Evolutionary conservation across 2,113 vertebrate genomes (phyloP), one percentile per base, ranked within the genome.

Genomic region (Leptocoma aspasia): DNA sequence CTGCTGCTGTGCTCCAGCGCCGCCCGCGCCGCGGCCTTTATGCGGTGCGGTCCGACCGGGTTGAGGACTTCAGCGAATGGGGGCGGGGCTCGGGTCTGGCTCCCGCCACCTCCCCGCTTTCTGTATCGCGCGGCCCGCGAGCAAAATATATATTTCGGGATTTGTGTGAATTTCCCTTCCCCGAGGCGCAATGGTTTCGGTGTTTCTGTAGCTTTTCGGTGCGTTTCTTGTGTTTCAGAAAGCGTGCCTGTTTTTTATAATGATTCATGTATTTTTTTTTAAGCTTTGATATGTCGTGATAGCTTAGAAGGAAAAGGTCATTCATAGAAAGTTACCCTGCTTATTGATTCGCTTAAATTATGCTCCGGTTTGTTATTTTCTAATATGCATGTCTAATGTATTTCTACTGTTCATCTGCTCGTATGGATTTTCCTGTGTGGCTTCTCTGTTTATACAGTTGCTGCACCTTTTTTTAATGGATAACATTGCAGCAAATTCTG

Each of bases 1-100:
- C 1, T 1, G 2, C 7, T 8, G 13, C 6, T 27, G 0, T 19
- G 15, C 2, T 0, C 0, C 1, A 1, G 2, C 0, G 0, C 2
- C 0, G 3, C 11, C 10, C 3, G 15, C 5, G 4, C 35, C 1
- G 16, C 10, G 7, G 0, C 0, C 0, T 82, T 72, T 84, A 23
- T 66, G 0, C 0, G 4, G 0, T 13, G 6, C 0, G 26, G 13
- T 4, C 92, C 37, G 92, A 95, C 94, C 92, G 90, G 82, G 16
- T 83, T 94, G 94, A 3, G 6, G 7, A 94, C 94, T 53, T 70
- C 35, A 1, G 1, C 0, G 1, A 0, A 13, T 44, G 15, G 31
- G 65, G 91, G 95, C 13, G 95, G 81, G 14, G 61, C 47, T 30
- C 14, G 1, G 2, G 0, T 2, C 4, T 4, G 4, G 1, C 5